Percentiles rank a stretch among this genome's conserved stretches.
Conservation (phyloP, 2,113 vertebrate species). For the Brachypteracias leptosomus region DNA sequence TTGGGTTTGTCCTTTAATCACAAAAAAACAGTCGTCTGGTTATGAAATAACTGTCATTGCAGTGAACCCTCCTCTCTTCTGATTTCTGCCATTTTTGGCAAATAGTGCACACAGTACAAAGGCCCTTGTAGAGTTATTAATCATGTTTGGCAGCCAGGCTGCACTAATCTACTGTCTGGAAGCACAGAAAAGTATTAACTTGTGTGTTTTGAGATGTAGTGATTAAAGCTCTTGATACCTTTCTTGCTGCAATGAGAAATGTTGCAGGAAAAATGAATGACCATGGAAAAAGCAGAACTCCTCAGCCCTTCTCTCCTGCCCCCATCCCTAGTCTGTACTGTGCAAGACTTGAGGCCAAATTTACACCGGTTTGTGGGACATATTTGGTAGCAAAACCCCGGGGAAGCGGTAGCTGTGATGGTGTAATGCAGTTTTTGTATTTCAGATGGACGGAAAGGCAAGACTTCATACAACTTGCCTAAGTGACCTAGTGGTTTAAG, state of each 20-base stretch:
- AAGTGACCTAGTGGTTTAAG: background rate
- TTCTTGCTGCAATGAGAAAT: conserved; percentile 4
- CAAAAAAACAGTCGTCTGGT: conserved; percentile 59
- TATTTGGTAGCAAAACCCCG: background rate
- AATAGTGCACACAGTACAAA: conserved; percentile 46
- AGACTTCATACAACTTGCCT: background rate
- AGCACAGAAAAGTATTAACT: conserved; percentile 37
- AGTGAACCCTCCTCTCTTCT: conserved; percentile 4
- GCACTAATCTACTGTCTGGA: conserved; percentile 72
- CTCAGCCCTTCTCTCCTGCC: background rate
- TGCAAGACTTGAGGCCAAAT: background rate
- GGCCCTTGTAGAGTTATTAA: conserved; percentile 73
- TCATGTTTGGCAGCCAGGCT: conserved; percentile 71
- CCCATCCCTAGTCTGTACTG: background rate
- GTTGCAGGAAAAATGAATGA: background rate
- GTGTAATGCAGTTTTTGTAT: background rate
- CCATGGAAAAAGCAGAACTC: background rate
- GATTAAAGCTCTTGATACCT: conserved; percentile 48
- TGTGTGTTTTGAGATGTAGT: conserved; percentile 8
- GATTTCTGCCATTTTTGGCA: conserved; percentile 74
- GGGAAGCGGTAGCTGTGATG: background rate
- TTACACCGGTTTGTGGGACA: background rate
- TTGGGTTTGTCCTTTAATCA: conserved; percentile 74
- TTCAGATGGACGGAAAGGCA: background rate
- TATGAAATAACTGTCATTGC: conserved; percentile 66